These are phyloP conservation scores for Heteromyza rotundicornis DNA, from an alignment of 2,888 invertebrate species.

Conservation along the genomic window DNA sequence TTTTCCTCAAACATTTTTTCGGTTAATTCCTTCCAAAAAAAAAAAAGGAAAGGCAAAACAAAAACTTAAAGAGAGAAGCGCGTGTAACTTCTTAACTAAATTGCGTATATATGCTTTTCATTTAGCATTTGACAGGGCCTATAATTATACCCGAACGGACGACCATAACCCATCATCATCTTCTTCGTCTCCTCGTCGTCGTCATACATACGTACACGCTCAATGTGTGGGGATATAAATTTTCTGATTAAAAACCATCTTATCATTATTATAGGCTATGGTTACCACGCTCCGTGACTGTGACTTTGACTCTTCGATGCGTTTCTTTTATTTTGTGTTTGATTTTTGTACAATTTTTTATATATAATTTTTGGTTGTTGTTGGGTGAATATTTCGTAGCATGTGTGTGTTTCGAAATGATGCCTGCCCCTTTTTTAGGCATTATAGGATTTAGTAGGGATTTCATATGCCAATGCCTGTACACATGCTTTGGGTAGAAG, in stretches of 20 bases:
- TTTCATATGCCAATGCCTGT: conserved; percentile 37
- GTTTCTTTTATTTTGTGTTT: conserved; percentile 10
- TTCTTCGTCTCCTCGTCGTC: conserved; percentile 3
- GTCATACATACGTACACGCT: neutral
- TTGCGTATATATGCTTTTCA: conserved; percentile 45
- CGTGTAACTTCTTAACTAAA: conserved; percentile 12
- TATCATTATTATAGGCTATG: conserved; percentile 58
- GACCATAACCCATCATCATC: conserved; percentile 59
- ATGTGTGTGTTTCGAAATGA: conserved; percentile 4
- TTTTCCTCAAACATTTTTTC: no score
- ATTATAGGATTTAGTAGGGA: conserved; percentile 55
- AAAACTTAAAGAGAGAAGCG: conserved; percentile 9
- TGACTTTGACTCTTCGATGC: conserved; percentile 5
- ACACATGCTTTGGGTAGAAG: neutral
- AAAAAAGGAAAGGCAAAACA: neutral
- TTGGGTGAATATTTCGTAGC: neutral
- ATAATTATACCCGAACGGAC: conserved; percentile 61
- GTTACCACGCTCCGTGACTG: neutral
- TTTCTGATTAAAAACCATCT: conserved; percentile 63
- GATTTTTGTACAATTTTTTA: conserved; percentile 8
- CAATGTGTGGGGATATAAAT: conserved; percentile 56
- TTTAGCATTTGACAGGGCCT: conserved; percentile 60
- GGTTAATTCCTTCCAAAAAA: no score
- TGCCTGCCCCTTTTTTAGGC: conserved; percentile 50
- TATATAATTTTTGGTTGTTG: neutral